Base-by-base conservation (phyloP, 2,888 invertebrate species). In the Mechanitis mazaeus region DNA sequence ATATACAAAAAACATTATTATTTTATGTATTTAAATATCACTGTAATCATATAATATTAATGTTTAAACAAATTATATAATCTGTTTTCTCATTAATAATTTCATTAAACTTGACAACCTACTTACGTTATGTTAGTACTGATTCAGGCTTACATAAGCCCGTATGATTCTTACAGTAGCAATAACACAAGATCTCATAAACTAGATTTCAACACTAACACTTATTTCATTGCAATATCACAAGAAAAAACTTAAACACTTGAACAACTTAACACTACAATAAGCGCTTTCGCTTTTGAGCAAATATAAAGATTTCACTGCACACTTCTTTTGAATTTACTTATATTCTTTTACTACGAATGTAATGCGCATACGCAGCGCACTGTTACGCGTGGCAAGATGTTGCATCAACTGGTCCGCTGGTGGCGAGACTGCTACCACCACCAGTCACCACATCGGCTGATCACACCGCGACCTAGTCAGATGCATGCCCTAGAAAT, bases 201-300 rank as follows among this genome's bases (percentile, higher is more conserved):
- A 85, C 81, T 78, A 83, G 83, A 85, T 89, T 85, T 87, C 86
- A 75, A 83, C 85, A 90, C 81, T 84, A 83, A 76, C 86, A 87
- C 85, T 87, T 86, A 83, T 85, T 85, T 79, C 85, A 87, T 89
- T 88, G 78, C 87, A 75, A 87, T 84, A 79, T 71, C 81, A 82
- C 74, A 76, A 79, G 80, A 77, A 82, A 20, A 83, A 84, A 81
- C 84, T 84, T 83, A 80, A 76, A 83, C 81, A 82, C 80, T 81
- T 78, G 80, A 77, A 68, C 69, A 72, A 72, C 76, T 76, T 74
- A 76, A 76, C 79, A 79, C 77, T 62, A 64, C 80, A 76, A 77
- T 78, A 80, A 79, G 82, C 82, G 85, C 87, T 66, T 66, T 66
- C 66, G 84, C 86, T 71, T 64, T 64, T 69, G 67, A 65, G 69